Evolutionary conservation across 2,797 vertebrate genomes (phyloP), one percentile per base, ranked within the genome.

Genomic region (Cottoperca gobio): DNA sequence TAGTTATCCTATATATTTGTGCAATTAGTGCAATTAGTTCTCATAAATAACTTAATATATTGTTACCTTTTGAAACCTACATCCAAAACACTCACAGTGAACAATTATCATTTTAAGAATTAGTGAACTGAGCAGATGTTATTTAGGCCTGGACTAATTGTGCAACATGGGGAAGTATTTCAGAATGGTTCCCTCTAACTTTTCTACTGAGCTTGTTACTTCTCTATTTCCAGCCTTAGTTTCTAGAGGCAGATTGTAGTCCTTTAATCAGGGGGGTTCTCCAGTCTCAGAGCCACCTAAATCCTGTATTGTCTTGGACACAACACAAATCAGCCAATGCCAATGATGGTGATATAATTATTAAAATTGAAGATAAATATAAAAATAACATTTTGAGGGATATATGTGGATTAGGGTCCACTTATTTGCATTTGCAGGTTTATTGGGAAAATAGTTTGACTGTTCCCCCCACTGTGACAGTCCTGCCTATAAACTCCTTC

Each of bases 131-230:
- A 16, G 58, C n/a, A n/a, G n/a, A n/a, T n/a, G n/a, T n/a, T n/a
- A n/a, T n/a, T n/a, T n/a, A n/a, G n/a, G n/a, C n/a, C n/a, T n/a
- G n/a, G n/a, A n/a, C n/a, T n/a, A n/a, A n/a, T n/a, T 54, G 42
- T 46, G 49, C 17, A 26, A 5, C 24, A 21, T 17, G 26, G n/a
- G 13, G 42, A 31, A 42, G 43, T 60, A 49, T 16, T 49, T 33
- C 10, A n/a, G 43, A 43, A 65, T 35, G 65, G 33, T n/a, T 33
- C 2, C 3, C 35, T 42, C 14, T 43, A 49, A 48, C 52, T 40
- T 46, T 48, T 23, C 23, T 42, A 57, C 53, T 65, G 7, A 58
- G 45, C 69, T 52, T 52, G 62, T 66, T 66, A 35, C 50, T 49
- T 66, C 14, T 59, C 28, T 14, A n/a, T 28, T 64, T 35, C 21